These are phyloP conservation scores for Marisa cornuarietis DNA, from an alignment of 1,140 invertebrate genomes.

Conservation along the genomic window DNA sequence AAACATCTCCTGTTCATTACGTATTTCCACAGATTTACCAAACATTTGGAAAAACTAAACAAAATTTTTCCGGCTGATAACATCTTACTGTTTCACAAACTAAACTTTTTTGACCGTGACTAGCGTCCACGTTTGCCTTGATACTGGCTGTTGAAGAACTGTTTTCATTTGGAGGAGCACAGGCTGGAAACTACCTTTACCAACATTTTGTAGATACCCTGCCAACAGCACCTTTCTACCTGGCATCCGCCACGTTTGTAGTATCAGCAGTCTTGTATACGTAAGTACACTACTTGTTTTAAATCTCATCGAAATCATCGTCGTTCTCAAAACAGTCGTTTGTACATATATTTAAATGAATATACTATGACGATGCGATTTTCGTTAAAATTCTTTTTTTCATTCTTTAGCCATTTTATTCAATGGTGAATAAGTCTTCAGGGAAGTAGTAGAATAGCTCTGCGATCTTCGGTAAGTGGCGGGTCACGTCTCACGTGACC, in stretches of 20 bases:
- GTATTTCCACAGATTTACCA: background rate
- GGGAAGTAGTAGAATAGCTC: too few relatives aligned
- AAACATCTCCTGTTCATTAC: background rate
- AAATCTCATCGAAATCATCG: background rate
- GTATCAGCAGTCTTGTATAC: background rate
- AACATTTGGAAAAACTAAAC: background rate
- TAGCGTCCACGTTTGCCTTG: constrained; percentile 4
- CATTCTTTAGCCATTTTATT: too few relatives aligned
- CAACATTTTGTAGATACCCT: background rate
- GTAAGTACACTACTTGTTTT: background rate
- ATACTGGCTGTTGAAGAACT: constrained; percentile 1
- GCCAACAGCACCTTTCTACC: constrained; percentile 11
- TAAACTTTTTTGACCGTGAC: too few relatives aligned
- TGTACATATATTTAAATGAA: too few relatives aligned
- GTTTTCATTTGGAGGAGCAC: background rate
- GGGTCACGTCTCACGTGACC: too few relatives aligned
- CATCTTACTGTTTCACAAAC: background rate
- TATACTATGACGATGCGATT: too few relatives aligned
- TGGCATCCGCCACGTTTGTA: background rate
- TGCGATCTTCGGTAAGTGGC: too few relatives aligned
- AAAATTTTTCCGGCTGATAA: background rate
- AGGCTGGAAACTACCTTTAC: background rate
- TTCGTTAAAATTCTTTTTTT: too few relatives aligned
- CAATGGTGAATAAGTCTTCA: too few relatives aligned
- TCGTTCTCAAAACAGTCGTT: background rate